Conservation (phyloP, 1,140 invertebrate species). For the Drosophila sucinea region DNA sequence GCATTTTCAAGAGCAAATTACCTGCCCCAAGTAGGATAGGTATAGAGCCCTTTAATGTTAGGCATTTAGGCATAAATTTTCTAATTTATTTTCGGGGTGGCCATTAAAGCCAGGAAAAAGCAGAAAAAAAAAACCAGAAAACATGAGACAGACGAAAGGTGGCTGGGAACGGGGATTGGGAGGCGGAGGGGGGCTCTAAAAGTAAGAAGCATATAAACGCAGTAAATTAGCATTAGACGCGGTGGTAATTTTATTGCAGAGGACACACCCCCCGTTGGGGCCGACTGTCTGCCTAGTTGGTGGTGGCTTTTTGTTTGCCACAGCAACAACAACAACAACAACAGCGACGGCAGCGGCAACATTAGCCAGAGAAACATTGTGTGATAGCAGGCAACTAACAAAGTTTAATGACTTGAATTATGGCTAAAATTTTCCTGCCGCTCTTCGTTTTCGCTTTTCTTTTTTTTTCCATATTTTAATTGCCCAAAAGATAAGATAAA, state of each 20-base stretch:
- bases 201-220: slow-evolving; percentile 53
- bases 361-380: slow-evolving; percentile 13
- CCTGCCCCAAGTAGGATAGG: slow-evolving; percentile 29
- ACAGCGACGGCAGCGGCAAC: not conserved
- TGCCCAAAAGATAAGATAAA: slow-evolving; percentile 53
- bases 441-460: slow-evolving; percentile 1
- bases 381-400: slow-evolving; percentile 22
- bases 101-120: slow-evolving; percentile 23
- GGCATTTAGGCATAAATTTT: slow-evolving; percentile 53
- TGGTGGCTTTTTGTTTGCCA: slow-evolving; percentile 23
- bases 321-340: slow-evolving; percentile 11
- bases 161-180: too few relatives aligned
- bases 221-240: slow-evolving; percentile 75
- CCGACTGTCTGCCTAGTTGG: slow-evolving; percentile 14
- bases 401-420: slow-evolving; percentile 61
- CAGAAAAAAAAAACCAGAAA: not conserved
- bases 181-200: not conserved
- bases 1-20: slow-evolving; percentile 66
- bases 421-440: slow-evolving; percentile 31
- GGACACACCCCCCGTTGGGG: slow-evolving; percentile 41
- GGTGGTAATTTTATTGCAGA: slow-evolving; percentile 64
- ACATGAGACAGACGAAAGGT: slow-evolving; percentile 1
- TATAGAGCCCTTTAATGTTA: slow-evolving; percentile 57
- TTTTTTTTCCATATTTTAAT: slow-evolving; percentile 63
- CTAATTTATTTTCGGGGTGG: slow-evolving; percentile 59